Evolutionary conservation across 2,888 invertebrate species (phyloP), one percentile per base, ranked within the genome.

Genomic region (Thereva nobilitata): DNA sequence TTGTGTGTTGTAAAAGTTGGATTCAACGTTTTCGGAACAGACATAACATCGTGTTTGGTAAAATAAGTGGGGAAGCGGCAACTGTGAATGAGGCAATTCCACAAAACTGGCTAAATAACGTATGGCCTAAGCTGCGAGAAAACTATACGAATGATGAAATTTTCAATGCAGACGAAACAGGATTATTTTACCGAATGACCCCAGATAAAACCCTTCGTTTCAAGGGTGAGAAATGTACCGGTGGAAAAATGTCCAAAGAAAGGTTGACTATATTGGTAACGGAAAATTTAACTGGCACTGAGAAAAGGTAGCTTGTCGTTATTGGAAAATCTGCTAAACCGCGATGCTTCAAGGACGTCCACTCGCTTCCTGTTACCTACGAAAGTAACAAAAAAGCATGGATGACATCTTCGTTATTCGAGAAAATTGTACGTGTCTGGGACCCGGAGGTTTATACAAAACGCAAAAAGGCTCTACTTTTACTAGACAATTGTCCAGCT

Each of bases 301-400:
- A 75, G 70, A 79, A 78, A 75, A 70, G 72, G 59, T n/a, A 45
- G 10, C 45, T 45, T 45, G 45, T 45, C 9, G 67, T 76, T n/a
- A 77, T 78, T 38, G 77, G 77, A 35, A 78, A 76, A 73, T 66
- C 73, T 38, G 71, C 73, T 69, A 74, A 76, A 68, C 76, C 77
- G 4, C 66, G 73, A 64, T n/a, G n/a, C n/a, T n/a, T n/a, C n/a
- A n/a, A n/a, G n/a, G n/a, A n/a, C n/a, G n/a, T n/a, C n/a, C n/a
- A n/a, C n/a, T n/a, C n/a, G n/a, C n/a, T n/a, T n/a, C n/a, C n/a
- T n/a, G n/a, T n/a, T n/a, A n/a, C n/a, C n/a, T n/a, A n/a, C n/a
- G n/a, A n/a, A n/a, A n/a, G n/a, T n/a, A n/a, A n/a, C n/a, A n/a
- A n/a, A n/a, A n/a, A n/a, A n/a, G n/a, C n/a, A n/a, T n/a, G n/a